phyloP scores from a whole-genome alignment of 2,888 invertebrate species.

The Alloscopus bannaensis region DNA sequence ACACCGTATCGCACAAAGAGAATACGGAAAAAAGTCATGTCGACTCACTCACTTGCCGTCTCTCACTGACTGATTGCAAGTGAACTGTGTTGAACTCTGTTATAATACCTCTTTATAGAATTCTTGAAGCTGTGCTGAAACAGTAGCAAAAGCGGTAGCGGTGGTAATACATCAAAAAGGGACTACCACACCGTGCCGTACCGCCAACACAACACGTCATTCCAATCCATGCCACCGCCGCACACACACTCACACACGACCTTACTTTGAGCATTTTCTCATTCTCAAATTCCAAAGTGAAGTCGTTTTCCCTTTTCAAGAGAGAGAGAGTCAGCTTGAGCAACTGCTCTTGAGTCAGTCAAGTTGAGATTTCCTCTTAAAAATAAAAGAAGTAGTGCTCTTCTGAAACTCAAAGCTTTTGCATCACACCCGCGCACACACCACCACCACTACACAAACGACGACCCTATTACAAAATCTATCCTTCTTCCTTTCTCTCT shows the following conservation, averaged over 20 bases:
- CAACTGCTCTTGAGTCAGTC: conserved; percentile 41
- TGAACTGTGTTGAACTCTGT: conserved; percentile 43
- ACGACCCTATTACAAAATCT: conserved; percentile 2
- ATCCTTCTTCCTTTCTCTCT: conserved; percentile 24
- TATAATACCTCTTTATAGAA: conserved; percentile 12
- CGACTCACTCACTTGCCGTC: conserved; percentile 24
- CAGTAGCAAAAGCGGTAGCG: neutral
- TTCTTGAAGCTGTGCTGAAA: neutral
- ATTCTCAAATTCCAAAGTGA: conserved; percentile 24
- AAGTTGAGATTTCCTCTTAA: conserved; percentile 55
- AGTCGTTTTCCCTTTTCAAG: conserved; percentile 7
- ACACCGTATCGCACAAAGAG: conserved; percentile 39
- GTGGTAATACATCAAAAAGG: conserved; percentile 33
- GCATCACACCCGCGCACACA: conserved; percentile 38
- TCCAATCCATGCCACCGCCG: conserved; percentile 16
- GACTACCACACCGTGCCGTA: neutral
- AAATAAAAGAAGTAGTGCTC: conserved; percentile 4
- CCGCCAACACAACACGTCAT: conserved; percentile 32
- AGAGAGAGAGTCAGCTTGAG: conserved; percentile 31
- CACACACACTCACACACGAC: too few relatives aligned
- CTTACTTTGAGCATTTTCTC: conserved; percentile 23
- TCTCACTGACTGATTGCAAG: conserved; percentile 52
- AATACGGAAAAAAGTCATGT: conserved; percentile 31
- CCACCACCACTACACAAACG: neutral
- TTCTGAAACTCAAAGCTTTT: conserved; percentile 16